Percentiles rank a stretch among this genome's conserved stretches.
phyloP scores from a whole-genome alignment of 2,797 vertebrate species.

The Epinephelus coioides region DNA sequence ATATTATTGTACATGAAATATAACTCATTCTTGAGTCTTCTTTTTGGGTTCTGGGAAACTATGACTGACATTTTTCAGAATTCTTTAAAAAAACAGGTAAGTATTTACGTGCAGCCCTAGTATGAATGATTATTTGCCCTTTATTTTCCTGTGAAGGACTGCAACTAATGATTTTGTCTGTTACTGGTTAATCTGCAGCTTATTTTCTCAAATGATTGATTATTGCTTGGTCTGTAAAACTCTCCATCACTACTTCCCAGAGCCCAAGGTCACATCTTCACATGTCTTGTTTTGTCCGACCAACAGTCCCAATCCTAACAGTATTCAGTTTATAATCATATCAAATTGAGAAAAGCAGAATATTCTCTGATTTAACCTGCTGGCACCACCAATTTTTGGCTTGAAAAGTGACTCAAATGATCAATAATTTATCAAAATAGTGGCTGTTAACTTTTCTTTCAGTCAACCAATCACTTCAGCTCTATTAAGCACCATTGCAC shows the following conservation, averaged over 20 bases:
- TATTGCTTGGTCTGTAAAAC: too few relatives aligned
- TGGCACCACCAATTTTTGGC: background rate
- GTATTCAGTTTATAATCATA: background rate
- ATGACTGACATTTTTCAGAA: too few relatives aligned
- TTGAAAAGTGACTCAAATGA: background rate
- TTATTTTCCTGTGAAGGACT: background rate
- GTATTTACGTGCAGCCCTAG: background rate
- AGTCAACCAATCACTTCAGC: background rate
- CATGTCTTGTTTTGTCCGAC: background rate
- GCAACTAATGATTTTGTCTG: background rate
- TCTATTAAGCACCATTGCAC: background rate
- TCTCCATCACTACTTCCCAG: background rate
- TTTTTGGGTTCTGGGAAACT: too few relatives aligned
- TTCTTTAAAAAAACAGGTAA: background rate
- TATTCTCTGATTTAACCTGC: background rate
- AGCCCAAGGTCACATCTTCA: background rate
- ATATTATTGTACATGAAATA: too few relatives aligned
- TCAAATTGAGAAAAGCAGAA: background rate
- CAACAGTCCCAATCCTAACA: background rate
- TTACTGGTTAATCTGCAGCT: background rate
- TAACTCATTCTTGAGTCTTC: too few relatives aligned
- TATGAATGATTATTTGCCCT: background rate
- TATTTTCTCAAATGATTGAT: background rate
- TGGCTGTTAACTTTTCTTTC: background rate
- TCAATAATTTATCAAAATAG: background rate